Conservation (phyloP, 2,797 vertebrate genomes). For the Brachyalestes nurse region DNA sequence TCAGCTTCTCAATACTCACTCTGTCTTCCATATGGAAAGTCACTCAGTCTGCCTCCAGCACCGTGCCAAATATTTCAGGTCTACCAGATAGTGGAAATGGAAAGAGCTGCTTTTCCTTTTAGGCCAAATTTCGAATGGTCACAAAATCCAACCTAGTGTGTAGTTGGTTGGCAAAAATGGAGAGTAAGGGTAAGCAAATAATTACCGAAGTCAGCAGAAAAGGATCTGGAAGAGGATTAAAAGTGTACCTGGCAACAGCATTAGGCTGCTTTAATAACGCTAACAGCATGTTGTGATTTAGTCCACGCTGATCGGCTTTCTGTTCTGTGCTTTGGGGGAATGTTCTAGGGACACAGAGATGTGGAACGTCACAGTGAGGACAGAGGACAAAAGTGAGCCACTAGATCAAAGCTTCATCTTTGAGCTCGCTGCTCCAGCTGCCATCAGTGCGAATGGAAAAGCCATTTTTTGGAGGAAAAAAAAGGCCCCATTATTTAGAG, state of each 20-base stretch:
- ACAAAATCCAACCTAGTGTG: background rate
- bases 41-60: conserved; percentile 26
- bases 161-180: background rate
- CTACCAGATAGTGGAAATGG: conserved; percentile 44
- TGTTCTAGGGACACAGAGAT: background rate
- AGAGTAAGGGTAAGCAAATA: background rate
- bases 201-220: conserved; percentile 9
- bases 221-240: background rate
- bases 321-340: conserved; percentile 1
- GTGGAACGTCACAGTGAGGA: background rate
- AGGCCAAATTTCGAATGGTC: background rate
- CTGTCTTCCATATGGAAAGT: conserved; percentile 46
- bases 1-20: conserved; percentile 26
- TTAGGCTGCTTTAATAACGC: background rate
- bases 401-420: conserved; percentile 40
- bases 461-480: conserved; percentile 72
- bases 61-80: conserved; percentile 44
- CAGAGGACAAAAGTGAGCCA: conserved; percentile 22
- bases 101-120: conserved; percentile 37
- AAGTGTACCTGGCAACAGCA: background rate
- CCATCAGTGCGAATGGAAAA: conserved; percentile 69
- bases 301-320: background rate
- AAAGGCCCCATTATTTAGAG: conserved; percentile 75
- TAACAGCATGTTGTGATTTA: conserved; percentile 11
- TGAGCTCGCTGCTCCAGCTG: conserved; percentile 28